Conservation (phyloP, 2,888 invertebrate species). For the Dasysyrphus tricinctus region DNA sequence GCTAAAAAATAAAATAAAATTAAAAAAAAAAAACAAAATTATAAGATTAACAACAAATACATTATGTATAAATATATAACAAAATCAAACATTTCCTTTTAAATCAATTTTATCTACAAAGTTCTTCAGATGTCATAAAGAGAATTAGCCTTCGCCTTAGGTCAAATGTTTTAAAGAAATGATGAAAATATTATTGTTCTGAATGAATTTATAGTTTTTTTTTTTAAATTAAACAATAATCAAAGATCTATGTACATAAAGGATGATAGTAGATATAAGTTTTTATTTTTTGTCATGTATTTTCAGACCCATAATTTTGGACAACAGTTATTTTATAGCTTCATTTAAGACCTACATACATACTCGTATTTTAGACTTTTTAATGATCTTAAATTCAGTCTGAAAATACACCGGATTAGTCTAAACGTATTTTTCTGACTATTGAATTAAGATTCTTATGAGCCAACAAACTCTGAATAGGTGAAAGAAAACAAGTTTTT, state of each 20-base stretch:
- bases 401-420: no score
- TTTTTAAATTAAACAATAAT: no score
- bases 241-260: no score
- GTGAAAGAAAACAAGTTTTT: no score
- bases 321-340: neutral
- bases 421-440: no score
- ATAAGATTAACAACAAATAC: neutral
- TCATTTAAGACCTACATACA: neutral
- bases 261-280: neutral
- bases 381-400: no score
- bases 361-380: no score
- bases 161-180: slow-evolving; percentile 12
- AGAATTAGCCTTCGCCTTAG: slow-evolving; percentile 19
- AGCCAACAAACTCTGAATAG: no score
- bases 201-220: neutral
- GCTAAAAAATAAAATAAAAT: slow-evolving; percentile 2
- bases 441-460: no score
- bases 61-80: slow-evolving; percentile 12
- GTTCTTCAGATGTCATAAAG: slow-evolving; percentile 42
- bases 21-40: slow-evolving; percentile 15
- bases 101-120: slow-evolving; percentile 61
- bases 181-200: neutral
- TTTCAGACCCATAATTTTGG: neutral
- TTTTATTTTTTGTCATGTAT: neutral
- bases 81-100: slow-evolving; percentile 43